Base-by-base conservation (phyloP, 2,888 invertebrate genomes). In the Morinoia aosen region DNA sequence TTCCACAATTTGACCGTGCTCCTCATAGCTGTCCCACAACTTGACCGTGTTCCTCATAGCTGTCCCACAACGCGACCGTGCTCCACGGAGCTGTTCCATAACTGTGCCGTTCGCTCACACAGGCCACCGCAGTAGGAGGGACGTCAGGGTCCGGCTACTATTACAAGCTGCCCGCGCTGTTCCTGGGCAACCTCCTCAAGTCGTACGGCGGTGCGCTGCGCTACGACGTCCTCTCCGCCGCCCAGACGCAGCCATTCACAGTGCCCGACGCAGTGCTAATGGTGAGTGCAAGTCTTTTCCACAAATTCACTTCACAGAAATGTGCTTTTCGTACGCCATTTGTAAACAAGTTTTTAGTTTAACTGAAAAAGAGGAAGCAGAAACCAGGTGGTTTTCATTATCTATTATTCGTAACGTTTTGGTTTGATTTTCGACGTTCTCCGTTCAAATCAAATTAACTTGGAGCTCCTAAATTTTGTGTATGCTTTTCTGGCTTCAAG, bases 161-260 rank as follows among this genome's bases (percentile, higher is more conserved):
- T 56, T 91, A 48, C 91, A 91, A 57, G 57, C 93, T 93, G n/a
- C 93, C 93, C 0, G 11, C 93, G 25, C 11, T 57, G 58, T 93
- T 57, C n/a, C 33, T 57, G 25, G 93, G 93, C 33, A 93, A 57
- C 57, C 93, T 93, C 25, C 57, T 93, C 25, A 57, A 57, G 16
- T 93, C 93, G 57, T 93, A 93, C 58, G 93, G 93, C 57, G 48
- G 93, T 33, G n/a, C 57, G 8, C 25, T 93, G 93, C 93, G 33
- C 5, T 93, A 93, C 93, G 25, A 93, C 10, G 57, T 57, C 19
- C 57, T 93, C 33, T 93, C 93, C 25, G 58, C 93, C 8, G 93
- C 93, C 16, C 57, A 12, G 11, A 14, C 93, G 19, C 93, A 25
- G 93, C 93, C 93, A 0, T 93, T 33, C 93, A 58, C n/a, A 33